These are phyloP conservation scores for Dicyrtomina minuta DNA, from an alignment of 2,888 invertebrate genomes.

Conservation along the genomic window DNA sequence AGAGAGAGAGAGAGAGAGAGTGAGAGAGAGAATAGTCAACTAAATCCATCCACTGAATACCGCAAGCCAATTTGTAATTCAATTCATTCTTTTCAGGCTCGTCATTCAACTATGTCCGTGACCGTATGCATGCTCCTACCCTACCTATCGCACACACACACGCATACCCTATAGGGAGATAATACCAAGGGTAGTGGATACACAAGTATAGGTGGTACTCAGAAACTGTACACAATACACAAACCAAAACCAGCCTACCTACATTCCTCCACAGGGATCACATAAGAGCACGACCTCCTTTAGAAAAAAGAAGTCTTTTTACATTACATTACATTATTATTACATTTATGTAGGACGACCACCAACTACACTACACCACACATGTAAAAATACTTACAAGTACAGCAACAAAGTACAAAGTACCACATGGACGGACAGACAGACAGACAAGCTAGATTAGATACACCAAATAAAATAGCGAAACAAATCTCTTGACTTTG, in stretches of 20 bases:
- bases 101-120: background rate
- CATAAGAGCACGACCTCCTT: constrained; percentile 3
- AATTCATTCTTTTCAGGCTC: constrained; percentile 30
- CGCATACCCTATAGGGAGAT: background rate
- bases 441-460: constrained; percentile 11
- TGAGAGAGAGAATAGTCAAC: constrained; percentile 22
- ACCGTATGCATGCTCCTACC: background rate
- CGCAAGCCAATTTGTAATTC: constrained; percentile 34
- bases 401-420: no score
- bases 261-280: background rate
- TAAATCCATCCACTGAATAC: constrained; percentile 28
- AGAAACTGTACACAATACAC: background rate
- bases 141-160: background rate
- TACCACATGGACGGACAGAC: no score
- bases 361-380: no score
- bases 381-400: no score
- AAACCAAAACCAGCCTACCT: background rate
- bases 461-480: background rate
- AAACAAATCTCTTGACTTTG: constrained; percentile 12
- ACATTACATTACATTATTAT: constrained; percentile 18
- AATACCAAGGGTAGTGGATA: background rate
- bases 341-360: constrained; percentile 3
- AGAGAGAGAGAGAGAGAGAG: constrained; percentile 1
- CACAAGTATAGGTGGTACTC: background rate
- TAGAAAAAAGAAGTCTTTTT: background rate